Conservation (phyloP, 2,797 vertebrate species). For the Pitangus sulphuratus region DNA sequence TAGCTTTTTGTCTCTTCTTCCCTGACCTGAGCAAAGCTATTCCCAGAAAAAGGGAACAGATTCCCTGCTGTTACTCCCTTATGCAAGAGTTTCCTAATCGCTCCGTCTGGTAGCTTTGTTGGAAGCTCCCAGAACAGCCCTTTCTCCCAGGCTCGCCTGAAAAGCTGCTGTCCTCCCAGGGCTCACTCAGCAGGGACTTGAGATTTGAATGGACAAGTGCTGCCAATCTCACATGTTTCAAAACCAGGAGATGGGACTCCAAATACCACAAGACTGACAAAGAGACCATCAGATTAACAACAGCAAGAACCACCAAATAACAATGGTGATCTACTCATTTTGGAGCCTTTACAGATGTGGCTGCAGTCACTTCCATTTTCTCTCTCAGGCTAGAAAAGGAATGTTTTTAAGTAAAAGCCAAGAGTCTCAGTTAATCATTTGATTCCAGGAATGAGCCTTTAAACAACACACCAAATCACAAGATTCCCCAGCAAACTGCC, state of each 20-base stretch:
- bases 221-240: conserved; percentile 26
- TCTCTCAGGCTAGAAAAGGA: neutral
- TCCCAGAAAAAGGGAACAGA: conserved; percentile 42
- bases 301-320: neutral
- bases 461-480: conserved; percentile 1
- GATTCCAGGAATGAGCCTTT: conserved; percentile 13
- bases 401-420: conserved; percentile 27
- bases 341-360: conserved; percentile 1
- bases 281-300: conserved; percentile 26
- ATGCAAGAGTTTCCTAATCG: conserved; percentile 32
- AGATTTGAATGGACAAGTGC: conserved; percentile 14
- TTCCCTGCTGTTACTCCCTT: conserved; percentile 43
- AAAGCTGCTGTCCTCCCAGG: neutral
- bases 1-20: conserved; percentile 7
- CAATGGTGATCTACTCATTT: neutral
- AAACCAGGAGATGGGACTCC: neutral
- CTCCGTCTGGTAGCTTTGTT: conserved; percentile 31
- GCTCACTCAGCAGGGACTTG: neutral
- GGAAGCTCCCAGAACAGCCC: neutral
- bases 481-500: neutral
- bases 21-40: conserved; percentile 7
- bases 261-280: conserved; percentile 7
- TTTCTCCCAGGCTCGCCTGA: neutral
- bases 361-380: conserved; percentile 24
- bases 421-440: conserved; percentile 37